Evolutionary conservation across 2,797 vertebrate genomes (phyloP).

Genomic region (Dendrocincla tyrannina): DNA sequence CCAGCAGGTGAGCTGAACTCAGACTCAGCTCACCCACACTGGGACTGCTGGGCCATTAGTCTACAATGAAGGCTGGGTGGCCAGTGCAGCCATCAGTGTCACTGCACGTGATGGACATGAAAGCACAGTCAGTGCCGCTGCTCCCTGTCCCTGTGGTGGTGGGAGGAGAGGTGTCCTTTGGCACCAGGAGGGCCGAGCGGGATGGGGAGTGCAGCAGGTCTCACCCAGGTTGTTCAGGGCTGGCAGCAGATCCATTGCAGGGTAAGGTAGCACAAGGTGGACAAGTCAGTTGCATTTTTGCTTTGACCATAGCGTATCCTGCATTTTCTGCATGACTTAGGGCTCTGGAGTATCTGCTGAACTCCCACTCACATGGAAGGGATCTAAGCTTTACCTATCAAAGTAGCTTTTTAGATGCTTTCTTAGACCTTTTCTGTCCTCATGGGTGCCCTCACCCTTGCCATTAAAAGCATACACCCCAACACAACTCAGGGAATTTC

Average conservation of each 20-base stretch:
- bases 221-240: not conserved
- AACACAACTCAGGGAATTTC: not conserved
- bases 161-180: not conserved
- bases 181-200: not conserved
- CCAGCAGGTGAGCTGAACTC: not conserved
- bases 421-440: not conserved
- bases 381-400: not conserved
- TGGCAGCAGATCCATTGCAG: not conserved
- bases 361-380: not conserved
- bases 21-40: not conserved
- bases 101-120: accelerated
- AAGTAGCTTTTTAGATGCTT: not conserved
- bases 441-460: not conserved
- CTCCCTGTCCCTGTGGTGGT: no score
- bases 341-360: not conserved
- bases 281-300: accelerated
- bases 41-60: no score
- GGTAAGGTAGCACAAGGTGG: not conserved
- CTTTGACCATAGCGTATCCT: not conserved
- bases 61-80: not conserved
- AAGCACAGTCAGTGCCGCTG: accelerated
- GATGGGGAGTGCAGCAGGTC: accelerated
- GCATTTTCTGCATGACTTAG: not conserved
- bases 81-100: not conserved
- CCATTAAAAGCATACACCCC: not conserved